Conservation (phyloP, 2,888 invertebrate species). For the Tetranychus truncatus region DNA sequence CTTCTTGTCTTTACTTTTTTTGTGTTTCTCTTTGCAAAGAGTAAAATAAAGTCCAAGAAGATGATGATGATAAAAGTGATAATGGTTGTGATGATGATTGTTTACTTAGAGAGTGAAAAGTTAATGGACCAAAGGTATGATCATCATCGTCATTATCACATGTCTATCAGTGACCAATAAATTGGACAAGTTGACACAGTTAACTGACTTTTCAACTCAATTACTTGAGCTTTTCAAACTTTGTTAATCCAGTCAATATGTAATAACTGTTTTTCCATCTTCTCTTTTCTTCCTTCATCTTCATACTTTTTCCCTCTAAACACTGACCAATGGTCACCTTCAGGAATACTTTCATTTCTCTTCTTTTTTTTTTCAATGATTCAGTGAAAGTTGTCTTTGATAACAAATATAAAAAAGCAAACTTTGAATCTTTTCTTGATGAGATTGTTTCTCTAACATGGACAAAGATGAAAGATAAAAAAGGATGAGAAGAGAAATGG, state of each 20-base stretch:
- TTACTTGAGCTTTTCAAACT: not conserved
- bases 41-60: no score
- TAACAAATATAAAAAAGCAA: no score
- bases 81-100: not conserved
- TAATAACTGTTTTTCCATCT: not conserved
- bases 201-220: not conserved
- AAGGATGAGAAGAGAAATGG: not conserved
- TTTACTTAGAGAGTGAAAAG: not conserved
- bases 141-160: not conserved
- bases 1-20: no score
- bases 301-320: not conserved
- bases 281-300: not conserved
- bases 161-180: constrained; percentile 1
- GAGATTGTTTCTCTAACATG: not conserved
- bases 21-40: no score
- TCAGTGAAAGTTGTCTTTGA: no score
- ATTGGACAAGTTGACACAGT: not conserved
- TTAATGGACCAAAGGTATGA: constrained; percentile 1
- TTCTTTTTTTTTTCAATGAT: no score
- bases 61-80: not conserved
- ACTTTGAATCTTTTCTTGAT: no score
- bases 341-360: no score
- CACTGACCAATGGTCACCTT: not conserved
- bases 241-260: not conserved
- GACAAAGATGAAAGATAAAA: not conserved